Evolutionary conservation across 2,797 vertebrate species (phyloP), one percentile per base, ranked within the genome.

Genomic region (Garrulus glandarius): DNA sequence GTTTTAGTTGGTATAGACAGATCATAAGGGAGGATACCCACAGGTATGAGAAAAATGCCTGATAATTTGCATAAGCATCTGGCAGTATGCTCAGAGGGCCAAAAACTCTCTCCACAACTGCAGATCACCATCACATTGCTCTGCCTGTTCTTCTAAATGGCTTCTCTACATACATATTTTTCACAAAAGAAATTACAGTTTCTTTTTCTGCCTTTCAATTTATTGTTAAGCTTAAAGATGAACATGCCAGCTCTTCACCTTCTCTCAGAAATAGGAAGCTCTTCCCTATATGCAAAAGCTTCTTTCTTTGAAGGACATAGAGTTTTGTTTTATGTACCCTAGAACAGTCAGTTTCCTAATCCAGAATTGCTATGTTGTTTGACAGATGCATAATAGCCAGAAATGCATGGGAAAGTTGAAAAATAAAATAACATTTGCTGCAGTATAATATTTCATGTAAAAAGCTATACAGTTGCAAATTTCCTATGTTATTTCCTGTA

Each of bases 21-120:
- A 94, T 93, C 61, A 64, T 78, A 95, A 91, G 69, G 39, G 76
- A 96, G 36, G 57, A 95, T 87, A 80, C 81, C 32, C 92, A 92
- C 10, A 94, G 89, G 70, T 94, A 80, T 50, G 76, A 90, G 59
- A 78, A 95, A 92, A 84, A 75, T 57, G 69, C 15, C 20, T 84
- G 52, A 39, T 89, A 59, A 97, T 97, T 95, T 97, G 84, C 93
- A 97, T 95, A 76, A 96, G 59, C 83, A 91, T 39, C 96, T 95
- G 91, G 57, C 59, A 75, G 46, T 52, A 52, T 37, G 49, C 89
- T 92, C 85, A 61, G 87, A 67, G 34, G 47, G 15, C 65, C 55
- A 55, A 76, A 80, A 88, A 22, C 77, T 76, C 44, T 84, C 79
- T 83, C 19, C 19, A n/a, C 68, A 92, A 49, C 88, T 56, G 52